A percentile compares a stretch with the other conserved stretches of the same genome.
Evolutionary conservation across 2,888 invertebrate species (phyloP).

Genomic region (Bellardia bayeri): DNA sequence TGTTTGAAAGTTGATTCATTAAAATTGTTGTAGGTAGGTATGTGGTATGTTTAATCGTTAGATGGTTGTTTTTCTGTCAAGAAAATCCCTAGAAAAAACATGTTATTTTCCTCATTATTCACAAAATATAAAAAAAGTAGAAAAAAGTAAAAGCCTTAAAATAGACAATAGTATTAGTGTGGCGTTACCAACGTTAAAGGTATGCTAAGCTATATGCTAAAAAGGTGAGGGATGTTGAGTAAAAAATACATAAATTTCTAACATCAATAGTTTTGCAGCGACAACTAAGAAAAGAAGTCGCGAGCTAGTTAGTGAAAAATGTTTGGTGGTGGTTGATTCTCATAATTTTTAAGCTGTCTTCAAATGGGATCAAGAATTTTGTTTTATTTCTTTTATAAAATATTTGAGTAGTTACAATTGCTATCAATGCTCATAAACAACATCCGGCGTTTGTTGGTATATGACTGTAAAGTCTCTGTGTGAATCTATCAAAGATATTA

Average conservation of each 20-base stretch:
- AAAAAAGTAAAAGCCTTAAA: slow-evolving; percentile 38
- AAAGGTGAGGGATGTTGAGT: not conserved
- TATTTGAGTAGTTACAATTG: slow-evolving; percentile 18
- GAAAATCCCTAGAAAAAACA: slow-evolving; percentile 59
- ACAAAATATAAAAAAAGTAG: slow-evolving; percentile 3
- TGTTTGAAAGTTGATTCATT: slow-evolving; percentile 60
- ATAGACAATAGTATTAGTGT: slow-evolving; percentile 65
- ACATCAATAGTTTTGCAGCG: slow-evolving; percentile 56
- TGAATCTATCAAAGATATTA: slow-evolving; percentile 12
- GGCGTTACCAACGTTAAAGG: slow-evolving; percentile 52
- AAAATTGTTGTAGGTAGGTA: slow-evolving; percentile 22
- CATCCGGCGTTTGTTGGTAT: slow-evolving; percentile 37
- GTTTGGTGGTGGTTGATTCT: slow-evolving; percentile 9
- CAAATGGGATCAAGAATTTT: slow-evolving; percentile 42
- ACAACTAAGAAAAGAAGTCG: slow-evolving; percentile 9
- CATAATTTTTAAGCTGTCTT: slow-evolving; percentile 60
- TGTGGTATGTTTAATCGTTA: not conserved
- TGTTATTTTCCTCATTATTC: slow-evolving; percentile 67
- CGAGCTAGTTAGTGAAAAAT: not conserved
- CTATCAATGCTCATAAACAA: slow-evolving; percentile 45
- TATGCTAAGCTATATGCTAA: not conserved
- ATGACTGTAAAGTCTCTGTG: not conserved
- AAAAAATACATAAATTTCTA: not conserved
- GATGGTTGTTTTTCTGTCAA: slow-evolving; percentile 29
- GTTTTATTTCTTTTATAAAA: slow-evolving; percentile 11